phyloP scores from a whole-genome alignment of 2,888 invertebrate genomes.

The Clanis bilineata region DNA sequence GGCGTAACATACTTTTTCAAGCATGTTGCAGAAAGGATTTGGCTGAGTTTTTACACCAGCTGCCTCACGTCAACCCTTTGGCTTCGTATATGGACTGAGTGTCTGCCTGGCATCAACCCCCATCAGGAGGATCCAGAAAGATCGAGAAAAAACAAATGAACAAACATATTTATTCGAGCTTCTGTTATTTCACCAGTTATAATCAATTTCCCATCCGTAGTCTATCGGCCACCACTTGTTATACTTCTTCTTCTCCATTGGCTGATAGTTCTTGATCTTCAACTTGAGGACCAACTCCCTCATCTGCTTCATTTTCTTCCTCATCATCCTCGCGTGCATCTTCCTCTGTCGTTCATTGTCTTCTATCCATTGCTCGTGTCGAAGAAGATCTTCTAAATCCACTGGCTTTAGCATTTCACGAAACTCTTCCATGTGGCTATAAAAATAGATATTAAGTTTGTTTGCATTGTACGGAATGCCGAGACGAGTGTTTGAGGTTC shows the following conservation, averaged over 20 bases:
- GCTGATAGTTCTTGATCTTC: neutral
- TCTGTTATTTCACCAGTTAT: constrained; percentile 20
- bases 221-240: constrained; percentile 39
- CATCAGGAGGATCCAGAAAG: too few relatives aligned
- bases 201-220: constrained; percentile 49
- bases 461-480: too few relatives aligned
- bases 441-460: neutral
- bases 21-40: too few relatives aligned
- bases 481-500: too few relatives aligned
- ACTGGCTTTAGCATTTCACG: neutral
- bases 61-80: too few relatives aligned
- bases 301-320: constrained; percentile 12
- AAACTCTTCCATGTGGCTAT: neutral
- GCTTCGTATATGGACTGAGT: too few relatives aligned
- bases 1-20: too few relatives aligned
- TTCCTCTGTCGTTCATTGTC: neutral
- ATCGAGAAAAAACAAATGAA: too few relatives aligned
- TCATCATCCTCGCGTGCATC: neutral
- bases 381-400: neutral
- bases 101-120: too few relatives aligned
- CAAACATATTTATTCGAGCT: too few relatives aligned
- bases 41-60: too few relatives aligned
- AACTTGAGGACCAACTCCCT: constrained; percentile 14
- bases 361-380: neutral
- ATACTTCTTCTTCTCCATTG: neutral